These are phyloP conservation scores for Rhabdophis nuchalis DNA, from an alignment of 2,797 vertebrate genomes.

Conservation along the genomic window DNA sequence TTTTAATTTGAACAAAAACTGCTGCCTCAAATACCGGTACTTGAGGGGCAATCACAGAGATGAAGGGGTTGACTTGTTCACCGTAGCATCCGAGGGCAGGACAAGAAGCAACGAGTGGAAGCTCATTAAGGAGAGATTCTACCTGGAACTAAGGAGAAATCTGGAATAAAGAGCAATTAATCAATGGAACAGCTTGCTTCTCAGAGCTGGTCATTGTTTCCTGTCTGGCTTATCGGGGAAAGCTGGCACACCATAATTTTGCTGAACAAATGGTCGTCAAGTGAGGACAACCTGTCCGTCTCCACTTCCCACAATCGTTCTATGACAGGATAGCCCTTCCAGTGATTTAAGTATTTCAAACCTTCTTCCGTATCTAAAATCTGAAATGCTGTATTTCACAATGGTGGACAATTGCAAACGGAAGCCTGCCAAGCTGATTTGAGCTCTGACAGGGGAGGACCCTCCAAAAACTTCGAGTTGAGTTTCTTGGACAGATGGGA, in stretches of 20 bases:
- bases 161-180: not conserved
- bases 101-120: not conserved
- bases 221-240: not conserved
- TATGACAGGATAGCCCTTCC: not conserved
- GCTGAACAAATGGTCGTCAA: not conserved
- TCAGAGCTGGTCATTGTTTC: not conserved
- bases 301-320: not conserved
- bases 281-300: not conserved
- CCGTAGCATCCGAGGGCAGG: not conserved
- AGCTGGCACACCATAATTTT: not conserved
- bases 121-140: not conserved
- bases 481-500: not conserved
- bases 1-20: not conserved
- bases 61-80: not conserved
- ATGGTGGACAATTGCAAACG: not conserved
- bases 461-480: not conserved
- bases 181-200: not conserved
- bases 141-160: not conserved
- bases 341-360: not conserved
- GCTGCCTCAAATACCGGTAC: not conserved
- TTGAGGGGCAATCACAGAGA: not conserved
- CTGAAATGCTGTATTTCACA: not conserved
- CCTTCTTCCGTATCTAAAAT: not conserved
- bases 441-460: not conserved
- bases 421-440: not conserved